These are phyloP conservation scores for Heliconius eleuchia DNA, from an alignment of 1,140 invertebrate species.

Conservation along the genomic window DNA sequence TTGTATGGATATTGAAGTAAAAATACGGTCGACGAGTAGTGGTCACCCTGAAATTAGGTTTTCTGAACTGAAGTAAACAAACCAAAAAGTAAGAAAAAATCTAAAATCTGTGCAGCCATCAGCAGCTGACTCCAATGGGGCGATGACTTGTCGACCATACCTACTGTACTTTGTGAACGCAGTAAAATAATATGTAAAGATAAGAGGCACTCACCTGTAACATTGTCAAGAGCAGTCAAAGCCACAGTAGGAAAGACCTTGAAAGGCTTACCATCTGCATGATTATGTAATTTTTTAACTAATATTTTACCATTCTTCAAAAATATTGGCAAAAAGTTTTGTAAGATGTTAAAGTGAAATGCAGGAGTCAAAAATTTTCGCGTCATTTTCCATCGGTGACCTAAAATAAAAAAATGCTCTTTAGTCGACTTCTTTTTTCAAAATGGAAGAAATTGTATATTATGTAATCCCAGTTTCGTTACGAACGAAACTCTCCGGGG, in stretches of 20 bases:
- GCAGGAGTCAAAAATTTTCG: constrained; percentile 89
- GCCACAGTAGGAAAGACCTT: constrained; percentile 86
- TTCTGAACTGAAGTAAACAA: no score
- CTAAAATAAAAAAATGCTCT: constrained; percentile 56
- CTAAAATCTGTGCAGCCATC: no score
- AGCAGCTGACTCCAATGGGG: no score
- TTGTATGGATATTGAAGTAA: no score
- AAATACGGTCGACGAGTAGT: no score
- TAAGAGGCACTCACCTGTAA: constrained; percentile 84
- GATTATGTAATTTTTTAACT: constrained; percentile 68
- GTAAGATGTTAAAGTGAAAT: constrained; percentile 91
- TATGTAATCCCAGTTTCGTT: no score
- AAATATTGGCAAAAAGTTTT: constrained; percentile 89
- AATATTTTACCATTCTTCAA: constrained; percentile 87
- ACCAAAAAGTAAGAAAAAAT: no score
- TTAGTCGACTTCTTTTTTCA: not conserved
- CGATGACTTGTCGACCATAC: no score
- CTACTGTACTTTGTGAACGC: no score
- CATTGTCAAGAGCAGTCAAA: constrained; percentile 89
- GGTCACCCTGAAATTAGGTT: no score
- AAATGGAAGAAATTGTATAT: not conserved
- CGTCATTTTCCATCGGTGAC: constrained; percentile 87
- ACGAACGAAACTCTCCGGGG: no score
- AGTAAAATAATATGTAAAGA: not conserved
- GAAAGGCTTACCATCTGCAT: constrained; percentile 73